Evolutionary conservation across 2,888 invertebrate species (phyloP), one percentile per base, ranked within the genome.

Genomic region (Himalopsyche anomala): DNA sequence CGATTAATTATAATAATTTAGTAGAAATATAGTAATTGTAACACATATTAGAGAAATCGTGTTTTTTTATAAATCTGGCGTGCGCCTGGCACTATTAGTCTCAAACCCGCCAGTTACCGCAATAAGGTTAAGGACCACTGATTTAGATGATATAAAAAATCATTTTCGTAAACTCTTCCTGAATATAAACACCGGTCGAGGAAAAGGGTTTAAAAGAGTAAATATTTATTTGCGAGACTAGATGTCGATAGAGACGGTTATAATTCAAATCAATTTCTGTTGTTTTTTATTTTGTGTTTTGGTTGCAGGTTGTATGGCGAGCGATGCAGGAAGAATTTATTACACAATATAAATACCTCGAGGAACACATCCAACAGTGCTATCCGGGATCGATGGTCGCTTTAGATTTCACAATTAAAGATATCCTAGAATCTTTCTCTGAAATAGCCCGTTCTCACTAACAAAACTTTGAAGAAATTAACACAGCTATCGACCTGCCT

Each of bases 291-390:
- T 2, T 9, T 40, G n/a, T 38, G 79, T 15, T 40, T 80, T 40
- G 45, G 11, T 90, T 90, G 9, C 92, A 97, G 95, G 99, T 99
- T 83, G 99, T 99, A 86, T 99, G 99, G 99, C 95, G 98, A 91
- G 98, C 98, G 90, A 99, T 99, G 99, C 99, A 99, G 94, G 98
- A 99, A 91, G 99, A 99, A 94, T 99, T 99, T 92, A 97, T 99
- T 90, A 96, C 97, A 89, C 99, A 99, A 91, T 98, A 99, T 92
- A 98, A 97, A 91, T 95, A 96, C 90, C 95, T 99, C 89, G 98
- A 99, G 92, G 97, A 97, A 89, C 94, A 98, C 89, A 98, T 99
- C 90, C 97, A 97, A 90, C 95, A 98, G 89, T 99, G 99, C 92
- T 99, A 99, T 94, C 98, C 99, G 17, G 99, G 98, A 89, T 97